These are phyloP conservation scores for Sphaerophoria rueppellii DNA, from an alignment of 2,888 invertebrate species.

Conservation along the genomic window DNA sequence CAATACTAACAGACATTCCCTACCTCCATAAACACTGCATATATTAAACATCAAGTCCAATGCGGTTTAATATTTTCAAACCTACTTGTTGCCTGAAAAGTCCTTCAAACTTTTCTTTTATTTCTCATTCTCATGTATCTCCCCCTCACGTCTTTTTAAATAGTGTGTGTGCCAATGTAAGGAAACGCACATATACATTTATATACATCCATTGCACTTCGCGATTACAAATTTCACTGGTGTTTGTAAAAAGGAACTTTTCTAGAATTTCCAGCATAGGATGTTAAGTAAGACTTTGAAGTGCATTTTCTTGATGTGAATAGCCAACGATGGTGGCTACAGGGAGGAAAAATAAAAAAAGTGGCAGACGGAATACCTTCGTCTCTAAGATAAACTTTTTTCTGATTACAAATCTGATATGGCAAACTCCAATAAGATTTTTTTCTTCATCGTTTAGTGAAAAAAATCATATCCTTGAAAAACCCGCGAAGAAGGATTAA, in stretches of 20 bases:
- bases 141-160: background rate
- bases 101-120: background rate
- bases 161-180: background rate
- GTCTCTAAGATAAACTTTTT: constrained; percentile 4
- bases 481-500: background rate
- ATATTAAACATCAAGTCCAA: background rate
- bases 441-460: background rate
- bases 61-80: constrained; percentile 16
- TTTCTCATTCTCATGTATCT: background rate
- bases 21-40: background rate
- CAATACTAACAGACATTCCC: background rate
- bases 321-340: background rate
- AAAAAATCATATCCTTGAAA: background rate
- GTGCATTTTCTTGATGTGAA: constrained; percentile 23
- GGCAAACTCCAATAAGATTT: constrained; percentile 4
- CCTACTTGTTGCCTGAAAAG: constrained; percentile 11
- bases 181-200: background rate
- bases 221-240: background rate
- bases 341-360: background rate
- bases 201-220: background rate
- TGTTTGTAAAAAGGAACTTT: background rate
- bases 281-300: constrained; percentile 32
- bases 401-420: constrained; percentile 16
- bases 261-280: background rate
- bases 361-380: background rate